Base-by-base conservation (phyloP, 1,140 invertebrate species). In the Aplysia californica region DNA sequence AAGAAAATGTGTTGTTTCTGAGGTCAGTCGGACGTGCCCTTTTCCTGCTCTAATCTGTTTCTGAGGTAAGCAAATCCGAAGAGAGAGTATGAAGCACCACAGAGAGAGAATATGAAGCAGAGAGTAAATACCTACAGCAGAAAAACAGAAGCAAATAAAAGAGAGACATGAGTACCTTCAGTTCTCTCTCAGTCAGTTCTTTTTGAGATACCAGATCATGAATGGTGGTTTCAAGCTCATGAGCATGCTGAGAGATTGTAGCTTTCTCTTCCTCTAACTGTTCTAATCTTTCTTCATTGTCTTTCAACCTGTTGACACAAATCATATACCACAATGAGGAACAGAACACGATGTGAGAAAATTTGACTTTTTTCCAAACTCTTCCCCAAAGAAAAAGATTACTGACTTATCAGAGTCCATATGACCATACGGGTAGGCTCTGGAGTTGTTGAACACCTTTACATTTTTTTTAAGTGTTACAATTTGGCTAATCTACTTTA, bases 141-240 rank as follows among this genome's bases (percentile, higher is more conserved):
- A n/a, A n/a, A n/a, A n/a, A n/a, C n/a, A n/a, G n/a, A n/a, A n/a
- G n/a, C n/a, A n/a, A n/a, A n/a, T n/a, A n/a, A n/a, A n/a, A n/a
- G n/a, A n/a, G n/a, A n/a, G n/a, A n/a, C n/a, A n/a, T n/a, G n/a
- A n/a, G 67, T 77, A 86, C 86, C 79, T 82, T 86, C 65, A 87
- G 64, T 77, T 87, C 86, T 70, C 83, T 80, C 76, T 87, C 86
- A 65, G 86, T 87, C 80, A 87, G 82, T 65, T 86, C 86, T 74
- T 87, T 87, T 73, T 87, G 86, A 29, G 81, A 77, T 15, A 76
- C 83, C 18, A 87, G 75, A 78, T 87, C 86, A 82, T 85, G 80
- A 10, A 87, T 86, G 3, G 86, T 87, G 20, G 81, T 80, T 23
- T 87, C 78, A 20, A 87, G 66, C 59, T 86, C 83, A 29, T 81